Percentiles rank a stretch among this genome's conserved stretches.
These are phyloP conservation scores for Gortyna flavago DNA, from an alignment of 2,888 invertebrate genomes.

Conservation along the genomic window DNA sequence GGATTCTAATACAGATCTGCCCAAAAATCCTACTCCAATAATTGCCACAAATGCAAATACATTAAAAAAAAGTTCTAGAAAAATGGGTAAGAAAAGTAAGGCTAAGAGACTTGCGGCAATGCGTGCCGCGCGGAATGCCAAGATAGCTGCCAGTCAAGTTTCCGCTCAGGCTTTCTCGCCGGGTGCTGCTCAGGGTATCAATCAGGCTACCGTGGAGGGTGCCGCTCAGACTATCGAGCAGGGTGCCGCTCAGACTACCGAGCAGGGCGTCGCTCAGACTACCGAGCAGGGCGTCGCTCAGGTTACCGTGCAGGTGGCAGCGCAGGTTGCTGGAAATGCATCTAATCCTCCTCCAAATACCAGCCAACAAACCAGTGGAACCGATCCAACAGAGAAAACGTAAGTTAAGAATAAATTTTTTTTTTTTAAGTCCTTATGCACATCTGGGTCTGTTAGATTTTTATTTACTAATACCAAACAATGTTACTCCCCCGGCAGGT, in stretches of 20 bases:
- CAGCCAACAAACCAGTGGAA: neutral
- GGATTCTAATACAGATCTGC: neutral
- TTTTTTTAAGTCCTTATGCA: too few species aligned
- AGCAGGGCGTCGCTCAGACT: neutral
- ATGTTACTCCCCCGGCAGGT: neutral
- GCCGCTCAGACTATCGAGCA: neutral
- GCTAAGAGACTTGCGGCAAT: neutral
- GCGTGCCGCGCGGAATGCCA: neutral
- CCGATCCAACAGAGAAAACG: neutral
- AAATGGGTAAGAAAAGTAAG: conserved; percentile 3
- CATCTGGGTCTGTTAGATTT: neutral
- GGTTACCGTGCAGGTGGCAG: neutral
- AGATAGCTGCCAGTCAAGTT: neutral
- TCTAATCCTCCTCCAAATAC: neutral
- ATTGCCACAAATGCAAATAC: conserved; percentile 1
- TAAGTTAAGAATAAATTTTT: conserved; percentile 15
- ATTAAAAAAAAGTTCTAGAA: neutral
- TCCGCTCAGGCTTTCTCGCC: too few species aligned
- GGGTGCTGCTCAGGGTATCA: neutral
- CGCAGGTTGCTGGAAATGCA: neutral
- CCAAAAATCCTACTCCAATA: neutral
- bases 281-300: too few species aligned
- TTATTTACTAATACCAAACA: neutral
- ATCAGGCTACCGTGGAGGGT: neutral
- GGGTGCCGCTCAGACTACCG: neutral